Conservation (phyloP, 2,888 invertebrate genomes). For the Drepanosiphum platanoidis region DNA sequence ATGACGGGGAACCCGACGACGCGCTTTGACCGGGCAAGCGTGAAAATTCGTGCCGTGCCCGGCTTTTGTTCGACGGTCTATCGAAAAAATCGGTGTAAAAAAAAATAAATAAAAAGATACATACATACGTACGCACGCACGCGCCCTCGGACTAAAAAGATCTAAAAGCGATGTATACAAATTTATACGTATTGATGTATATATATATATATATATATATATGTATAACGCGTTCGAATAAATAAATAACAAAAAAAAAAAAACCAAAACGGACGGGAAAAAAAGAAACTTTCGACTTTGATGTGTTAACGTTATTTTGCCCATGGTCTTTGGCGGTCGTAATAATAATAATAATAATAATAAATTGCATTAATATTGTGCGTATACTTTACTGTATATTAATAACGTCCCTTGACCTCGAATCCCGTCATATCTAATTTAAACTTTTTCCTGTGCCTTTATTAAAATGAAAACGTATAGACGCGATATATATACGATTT, state of each 20-base stretch:
- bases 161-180: conserved; percentile 39
- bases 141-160: conserved; percentile 31
- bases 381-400: conserved; percentile 49
- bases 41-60: conserved; percentile 42
- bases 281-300: conserved; percentile 57
- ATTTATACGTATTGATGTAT: conserved; percentile 2
- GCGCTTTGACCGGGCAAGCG: conserved; percentile 44
- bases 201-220: conserved; percentile 26
- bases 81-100: conserved; percentile 48
- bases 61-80: conserved; percentile 42
- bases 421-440: conserved; percentile 56
- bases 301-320: conserved; percentile 60
- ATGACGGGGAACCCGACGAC: conserved; percentile 10
- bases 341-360: conserved; percentile 60
- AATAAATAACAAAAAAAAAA: conserved; percentile 1
- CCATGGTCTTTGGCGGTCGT: conserved; percentile 48
- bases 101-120: conserved; percentile 29
- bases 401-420: conserved; percentile 61
- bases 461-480: conserved; percentile 52
- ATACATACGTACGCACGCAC: background rate
- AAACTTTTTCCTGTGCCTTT: conserved; percentile 58
- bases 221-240: background rate
- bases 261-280: conserved; percentile 31
- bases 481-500: conserved; percentile 38
- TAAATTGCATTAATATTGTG: conserved; percentile 58